These are phyloP conservation scores for Synergus umbraculus DNA, from an alignment of 2,888 invertebrate genomes.

Conservation along the genomic window DNA sequence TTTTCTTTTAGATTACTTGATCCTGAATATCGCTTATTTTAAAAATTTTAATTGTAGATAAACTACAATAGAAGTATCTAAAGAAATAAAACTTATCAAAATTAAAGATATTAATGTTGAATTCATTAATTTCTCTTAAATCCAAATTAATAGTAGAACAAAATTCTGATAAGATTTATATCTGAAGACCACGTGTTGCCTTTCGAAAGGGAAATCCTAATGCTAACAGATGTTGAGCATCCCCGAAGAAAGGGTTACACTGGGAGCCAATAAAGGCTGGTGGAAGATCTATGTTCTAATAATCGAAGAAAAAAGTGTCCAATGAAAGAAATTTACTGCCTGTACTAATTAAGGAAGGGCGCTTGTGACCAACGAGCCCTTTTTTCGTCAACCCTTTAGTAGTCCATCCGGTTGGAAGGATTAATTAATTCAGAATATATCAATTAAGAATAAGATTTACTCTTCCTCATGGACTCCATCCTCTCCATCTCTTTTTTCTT, in stretches of 20 bases:
- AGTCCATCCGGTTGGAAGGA: conserved; percentile 66
- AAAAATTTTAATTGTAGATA: too few relatives aligned
- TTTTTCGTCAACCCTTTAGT: conserved; percentile 60
- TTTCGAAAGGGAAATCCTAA: conserved; percentile 49
- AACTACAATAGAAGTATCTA: too few relatives aligned
- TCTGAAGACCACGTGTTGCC: conserved; percentile 26
- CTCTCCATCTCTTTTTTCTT: conserved; percentile 38
- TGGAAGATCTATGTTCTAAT: conserved; percentile 77
- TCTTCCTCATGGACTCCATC: conserved; percentile 66
- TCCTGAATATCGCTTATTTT: too few relatives aligned
- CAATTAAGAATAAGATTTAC: conserved; percentile 78
- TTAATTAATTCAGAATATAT: conserved; percentile 78
- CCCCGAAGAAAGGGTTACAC: conserved; percentile 67
- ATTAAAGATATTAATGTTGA: neutral
- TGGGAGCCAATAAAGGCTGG: conserved; percentile 71
- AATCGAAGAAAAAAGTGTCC: conserved; percentile 77
- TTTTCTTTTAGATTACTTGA: too few relatives aligned
- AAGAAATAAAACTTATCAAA: neutral
- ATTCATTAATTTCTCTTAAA: neutral
- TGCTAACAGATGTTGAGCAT: conserved; percentile 70
- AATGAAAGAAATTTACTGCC: conserved; percentile 77
- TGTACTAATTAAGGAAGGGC: conserved; percentile 76
- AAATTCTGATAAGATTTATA: neutral
- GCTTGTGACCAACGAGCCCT: conserved; percentile 60
- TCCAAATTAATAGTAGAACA: neutral